Conservation (phyloP, 1,140 invertebrate species). For the Drosophila parabipectinata region DNA sequence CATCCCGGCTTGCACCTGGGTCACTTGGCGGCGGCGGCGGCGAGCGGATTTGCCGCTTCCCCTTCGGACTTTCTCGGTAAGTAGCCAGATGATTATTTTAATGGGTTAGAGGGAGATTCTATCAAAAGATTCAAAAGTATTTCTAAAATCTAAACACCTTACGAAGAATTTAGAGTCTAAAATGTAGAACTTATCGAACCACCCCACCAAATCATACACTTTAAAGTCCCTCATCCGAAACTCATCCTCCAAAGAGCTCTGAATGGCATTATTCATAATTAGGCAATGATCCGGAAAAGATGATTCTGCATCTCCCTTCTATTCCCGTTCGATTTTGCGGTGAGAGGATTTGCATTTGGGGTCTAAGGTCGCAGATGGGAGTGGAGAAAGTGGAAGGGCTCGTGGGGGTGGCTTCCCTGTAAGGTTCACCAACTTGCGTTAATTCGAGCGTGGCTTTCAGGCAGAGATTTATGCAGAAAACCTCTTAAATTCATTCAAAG, state of each 20-base stretch:
- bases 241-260: slow-evolving; percentile 28
- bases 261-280: slow-evolving; percentile 81
- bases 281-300: slow-evolving; percentile 81
- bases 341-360: slow-evolving; percentile 74
- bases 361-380: slow-evolving; percentile 22
- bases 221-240: slow-evolving; percentile 5
- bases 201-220: neutral
- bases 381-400: slow-evolving; percentile 3
- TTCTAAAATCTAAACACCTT: neutral
- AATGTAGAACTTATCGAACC: neutral
- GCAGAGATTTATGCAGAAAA: slow-evolving; percentile 61
- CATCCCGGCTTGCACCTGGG: slow-evolving; percentile 85
- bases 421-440: slow-evolving; percentile 60
- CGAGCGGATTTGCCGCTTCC: slow-evolving; percentile 85
- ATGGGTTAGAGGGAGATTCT: too few species aligned
- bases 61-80: slow-evolving; percentile 91
- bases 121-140: neutral
- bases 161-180: neutral
- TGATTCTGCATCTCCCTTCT: slow-evolving; percentile 70
- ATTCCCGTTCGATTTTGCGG: slow-evolving; percentile 56
- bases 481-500: slow-evolving; percentile 48
- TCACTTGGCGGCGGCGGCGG: slow-evolving; percentile 86
- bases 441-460: slow-evolving; percentile 66
- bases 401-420: slow-evolving; percentile 23
- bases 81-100: slow-evolving; percentile 39